These are phyloP conservation scores for Sardinella longiceps DNA, from an alignment of 2,797 vertebrate species.

Conservation along the genomic window DNA sequence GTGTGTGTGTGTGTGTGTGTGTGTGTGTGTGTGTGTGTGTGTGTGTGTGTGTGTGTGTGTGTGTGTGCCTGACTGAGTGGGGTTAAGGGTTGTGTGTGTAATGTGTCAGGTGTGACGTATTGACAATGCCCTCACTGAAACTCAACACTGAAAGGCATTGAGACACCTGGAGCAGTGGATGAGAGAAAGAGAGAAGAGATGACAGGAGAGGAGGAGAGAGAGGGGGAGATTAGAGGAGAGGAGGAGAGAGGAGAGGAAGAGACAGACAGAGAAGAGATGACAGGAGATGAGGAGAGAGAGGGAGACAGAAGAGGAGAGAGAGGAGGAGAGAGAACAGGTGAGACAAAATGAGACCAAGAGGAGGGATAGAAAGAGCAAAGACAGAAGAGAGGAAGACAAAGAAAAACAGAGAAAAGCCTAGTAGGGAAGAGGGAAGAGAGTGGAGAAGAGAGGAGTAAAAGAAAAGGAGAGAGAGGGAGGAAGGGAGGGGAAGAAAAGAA, in stretches of 20 bases:
- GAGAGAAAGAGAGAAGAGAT: not conserved
- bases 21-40: not conserved
- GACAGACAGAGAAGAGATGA: not conserved
- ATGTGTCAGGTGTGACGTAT: no score
- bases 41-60: not conserved
- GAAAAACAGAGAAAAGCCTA: no score
- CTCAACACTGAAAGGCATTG: no score
- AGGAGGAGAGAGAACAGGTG: not conserved
- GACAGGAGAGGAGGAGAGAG: not conserved
- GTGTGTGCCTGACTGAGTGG: no score
- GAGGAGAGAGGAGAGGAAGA: no score
- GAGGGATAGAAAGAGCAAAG: not conserved
- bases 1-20: slow-evolving; percentile 30
- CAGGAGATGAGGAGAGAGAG: not conserved
- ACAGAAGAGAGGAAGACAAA: not conserved
- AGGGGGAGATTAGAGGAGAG: no score
- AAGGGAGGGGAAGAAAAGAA: not conserved
- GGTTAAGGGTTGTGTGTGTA: no score
- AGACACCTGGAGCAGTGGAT: no score
- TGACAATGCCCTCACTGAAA: no score
- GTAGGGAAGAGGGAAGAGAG: not conserved
- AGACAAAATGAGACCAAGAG: not conserved
- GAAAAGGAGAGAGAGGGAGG: no score
- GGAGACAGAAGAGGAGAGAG: not conserved
- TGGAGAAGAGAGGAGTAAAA: not conserved